Percentiles rank a stretch among this genome's conserved stretches.
Conservation (phyloP, 2,113 vertebrate species). For the Lipophrys pholis region DNA sequence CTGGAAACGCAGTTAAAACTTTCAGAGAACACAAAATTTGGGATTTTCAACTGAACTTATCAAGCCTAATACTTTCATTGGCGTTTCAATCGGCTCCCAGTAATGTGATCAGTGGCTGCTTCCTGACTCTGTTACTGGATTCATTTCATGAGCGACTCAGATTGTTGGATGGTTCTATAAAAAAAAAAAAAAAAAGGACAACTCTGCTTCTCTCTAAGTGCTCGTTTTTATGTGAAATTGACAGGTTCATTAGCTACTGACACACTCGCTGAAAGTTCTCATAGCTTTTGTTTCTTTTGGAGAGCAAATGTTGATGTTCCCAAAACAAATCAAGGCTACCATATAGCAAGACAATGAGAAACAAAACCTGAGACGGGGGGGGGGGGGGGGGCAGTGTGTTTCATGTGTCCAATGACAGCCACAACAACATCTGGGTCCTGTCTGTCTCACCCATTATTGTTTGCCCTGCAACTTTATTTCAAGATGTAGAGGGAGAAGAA, state of each 20-base stretch:
- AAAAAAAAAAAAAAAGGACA: not conserved
- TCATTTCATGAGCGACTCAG: not conserved
- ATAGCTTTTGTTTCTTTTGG: constrained; percentile 7
- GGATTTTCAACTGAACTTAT: constrained; percentile 15
- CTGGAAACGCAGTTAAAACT: constrained; percentile 12
- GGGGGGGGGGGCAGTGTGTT: constrained; percentile 34
- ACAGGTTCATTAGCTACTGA: not conserved
- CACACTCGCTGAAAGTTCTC: constrained; percentile 4
- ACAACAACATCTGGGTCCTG: constrained; percentile 62
- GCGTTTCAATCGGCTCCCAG: not conserved
- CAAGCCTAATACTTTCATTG: too few species aligned
- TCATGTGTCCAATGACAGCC: constrained; percentile 47
- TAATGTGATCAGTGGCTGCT: not conserved
- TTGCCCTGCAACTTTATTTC: constrained; percentile 37
- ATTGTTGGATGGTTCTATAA: not conserved
- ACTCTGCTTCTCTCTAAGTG: too few species aligned
- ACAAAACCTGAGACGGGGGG: constrained; percentile 26
- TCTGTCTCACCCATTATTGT: constrained; percentile 30
- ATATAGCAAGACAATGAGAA: constrained; percentile 15
- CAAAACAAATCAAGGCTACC: constrained; percentile 66
- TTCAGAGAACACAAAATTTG: constrained; percentile 12
- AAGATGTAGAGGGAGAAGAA: constrained; percentile 17
- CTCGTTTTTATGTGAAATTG: not conserved
- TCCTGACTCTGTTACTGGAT: not conserved
- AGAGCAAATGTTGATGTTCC: constrained; percentile 34